A percentile compares a stretch with the other conserved stretches of the same genome.
Evolutionary conservation across 2,113 vertebrate species (phyloP).

Genomic region (Macroglossus sobrinus): DNA sequence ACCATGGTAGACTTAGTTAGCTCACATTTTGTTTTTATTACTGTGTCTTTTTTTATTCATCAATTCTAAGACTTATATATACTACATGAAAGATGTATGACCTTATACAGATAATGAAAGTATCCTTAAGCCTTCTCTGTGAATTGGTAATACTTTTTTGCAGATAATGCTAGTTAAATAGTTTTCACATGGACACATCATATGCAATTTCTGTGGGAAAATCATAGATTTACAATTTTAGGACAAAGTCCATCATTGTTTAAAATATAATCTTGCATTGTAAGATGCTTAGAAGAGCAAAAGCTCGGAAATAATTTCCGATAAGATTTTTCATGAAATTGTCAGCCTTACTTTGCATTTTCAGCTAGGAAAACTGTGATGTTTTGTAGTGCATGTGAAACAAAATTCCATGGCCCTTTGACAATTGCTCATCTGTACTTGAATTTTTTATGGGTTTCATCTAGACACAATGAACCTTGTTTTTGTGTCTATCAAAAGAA

Average conservation of each 20-base stretch:
- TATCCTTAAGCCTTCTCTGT: not conserved
- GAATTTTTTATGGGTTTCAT: not conserved
- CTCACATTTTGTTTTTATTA: not conserved
- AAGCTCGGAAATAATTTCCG: slow-evolving; percentile 30
- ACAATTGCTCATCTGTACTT: not conserved
- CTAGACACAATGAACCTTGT: not conserved
- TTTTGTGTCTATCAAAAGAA: slow-evolving; percentile 47
- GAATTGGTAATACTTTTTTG: not conserved
- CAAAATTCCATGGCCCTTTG: not conserved
- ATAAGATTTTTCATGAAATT: not conserved
- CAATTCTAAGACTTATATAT: not conserved
- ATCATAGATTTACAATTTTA: not conserved
- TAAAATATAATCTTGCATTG: not conserved
- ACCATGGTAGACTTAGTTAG: not conserved
- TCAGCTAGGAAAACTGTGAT: not conserved
- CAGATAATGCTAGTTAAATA: not conserved
- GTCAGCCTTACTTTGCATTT: not conserved
- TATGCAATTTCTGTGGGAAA: slow-evolving; percentile 5
- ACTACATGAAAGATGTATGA: not conserved
- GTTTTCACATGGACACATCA: not conserved
- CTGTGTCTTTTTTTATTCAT: not conserved
- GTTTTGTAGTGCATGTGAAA: not conserved
- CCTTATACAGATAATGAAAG: not conserved
- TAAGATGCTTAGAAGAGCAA: not conserved
- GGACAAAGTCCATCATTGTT: not conserved